These are phyloP conservation scores for Marmota flaviventris DNA, from an alignment of 2,113 vertebrate species.

Conservation along the genomic window DNA sequence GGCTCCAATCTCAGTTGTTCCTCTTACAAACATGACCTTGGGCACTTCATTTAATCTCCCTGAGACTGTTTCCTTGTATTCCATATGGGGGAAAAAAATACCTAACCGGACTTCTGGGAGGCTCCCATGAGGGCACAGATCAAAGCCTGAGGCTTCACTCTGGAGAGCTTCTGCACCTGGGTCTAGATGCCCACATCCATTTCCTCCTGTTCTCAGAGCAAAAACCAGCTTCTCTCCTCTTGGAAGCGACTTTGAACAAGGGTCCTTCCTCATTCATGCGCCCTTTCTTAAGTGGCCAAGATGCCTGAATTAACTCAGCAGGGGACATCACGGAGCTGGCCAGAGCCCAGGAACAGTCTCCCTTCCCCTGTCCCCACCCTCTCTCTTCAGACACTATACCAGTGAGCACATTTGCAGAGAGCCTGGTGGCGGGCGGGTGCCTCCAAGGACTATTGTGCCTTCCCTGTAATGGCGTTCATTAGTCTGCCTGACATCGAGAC, in stretches of 20 bases:
- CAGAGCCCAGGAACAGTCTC: not conserved
- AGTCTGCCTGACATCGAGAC: conserved; percentile 82
- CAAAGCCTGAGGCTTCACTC: not conserved
- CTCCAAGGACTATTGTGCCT: not conserved
- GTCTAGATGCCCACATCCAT: not conserved
- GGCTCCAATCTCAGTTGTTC: not conserved
- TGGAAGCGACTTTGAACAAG: not conserved
- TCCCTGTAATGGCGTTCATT: conserved; percentile 75
- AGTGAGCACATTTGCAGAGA: not conserved
- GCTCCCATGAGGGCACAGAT: not conserved
- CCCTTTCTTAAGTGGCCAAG: not conserved
- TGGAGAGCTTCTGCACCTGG: not conserved
- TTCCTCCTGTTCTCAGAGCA: not conserved
- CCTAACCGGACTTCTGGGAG: not conserved
- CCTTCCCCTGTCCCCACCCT: not conserved
- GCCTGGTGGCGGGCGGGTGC: not conserved
- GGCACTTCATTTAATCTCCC: not conserved
- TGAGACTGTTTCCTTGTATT: not conserved
- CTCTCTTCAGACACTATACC: not conserved
- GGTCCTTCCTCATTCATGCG: not conserved
- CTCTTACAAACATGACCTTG: not conserved
- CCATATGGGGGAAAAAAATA: not conserved
- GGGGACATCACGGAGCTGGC: not conserved
- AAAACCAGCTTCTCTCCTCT: not conserved
- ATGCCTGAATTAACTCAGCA: not conserved